A percentile compares a stretch with the other conserved stretches of the same genome.
These are phyloP conservation scores for Centropyge bicolor DNA, from an alignment of 2,797 vertebrate genomes.

Conservation along the genomic window DNA sequence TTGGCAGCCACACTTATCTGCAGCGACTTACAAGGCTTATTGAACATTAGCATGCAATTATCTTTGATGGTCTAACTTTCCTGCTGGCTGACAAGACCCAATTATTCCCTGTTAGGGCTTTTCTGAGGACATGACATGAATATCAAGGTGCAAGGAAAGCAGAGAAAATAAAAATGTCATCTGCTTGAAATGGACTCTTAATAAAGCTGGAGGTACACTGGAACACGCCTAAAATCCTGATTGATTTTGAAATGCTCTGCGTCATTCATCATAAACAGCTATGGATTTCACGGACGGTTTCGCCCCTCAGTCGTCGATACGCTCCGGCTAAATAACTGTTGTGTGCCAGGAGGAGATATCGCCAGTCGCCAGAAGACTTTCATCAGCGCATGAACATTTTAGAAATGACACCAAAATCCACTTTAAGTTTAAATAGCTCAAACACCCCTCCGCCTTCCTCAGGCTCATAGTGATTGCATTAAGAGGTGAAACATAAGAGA, in stretches of 20 bases:
- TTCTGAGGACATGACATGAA: conserved; percentile 65
- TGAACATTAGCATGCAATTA: conserved; percentile 84
- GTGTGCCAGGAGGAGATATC: conserved; percentile 28
- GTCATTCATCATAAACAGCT: conserved; percentile 63
- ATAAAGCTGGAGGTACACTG: conserved; percentile 56
- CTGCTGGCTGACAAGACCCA: conserved; percentile 74
- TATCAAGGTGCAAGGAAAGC: conserved; percentile 60
- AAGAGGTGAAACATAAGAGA: neutral
- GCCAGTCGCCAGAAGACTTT: conserved; percentile 6
- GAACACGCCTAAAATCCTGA: conserved; percentile 59
- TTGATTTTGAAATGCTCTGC: conserved; percentile 66
- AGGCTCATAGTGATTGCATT: neutral
- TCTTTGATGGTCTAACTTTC: conserved; percentile 81
- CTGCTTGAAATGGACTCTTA: conserved; percentile 57
- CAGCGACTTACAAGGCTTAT: conserved; percentile 81
- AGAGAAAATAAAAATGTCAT: conserved; percentile 65
- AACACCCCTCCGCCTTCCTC: neutral
- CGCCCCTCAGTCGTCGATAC: conserved; percentile 53
- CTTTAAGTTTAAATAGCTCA: conserved; percentile 10
- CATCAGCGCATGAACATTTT: conserved; percentile 1
- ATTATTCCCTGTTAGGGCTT: conserved; percentile 72
- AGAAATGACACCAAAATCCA: neutral
- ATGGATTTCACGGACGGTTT: conserved; percentile 63
- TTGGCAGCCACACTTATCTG: conserved; percentile 80
- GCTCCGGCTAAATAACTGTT: conserved; percentile 24